A percentile compares a stretch with the other conserved stretches of the same genome.
Evolutionary conservation across 2,113 vertebrate species (phyloP).

Genomic region (Oxyura jamaicensis): DNA sequence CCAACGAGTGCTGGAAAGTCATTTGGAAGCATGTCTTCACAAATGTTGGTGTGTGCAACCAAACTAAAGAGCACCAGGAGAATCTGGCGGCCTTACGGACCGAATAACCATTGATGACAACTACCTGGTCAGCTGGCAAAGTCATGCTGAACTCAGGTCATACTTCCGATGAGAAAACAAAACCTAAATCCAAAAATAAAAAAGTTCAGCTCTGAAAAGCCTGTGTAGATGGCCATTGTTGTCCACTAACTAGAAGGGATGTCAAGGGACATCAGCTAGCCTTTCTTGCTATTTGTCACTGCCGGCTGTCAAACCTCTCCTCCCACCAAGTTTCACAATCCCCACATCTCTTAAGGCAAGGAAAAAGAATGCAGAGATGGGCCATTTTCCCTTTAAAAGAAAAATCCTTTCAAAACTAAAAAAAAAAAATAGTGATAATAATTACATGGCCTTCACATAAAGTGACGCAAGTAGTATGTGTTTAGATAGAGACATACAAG

Average conservation of each 20-base stretch:
- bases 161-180: not conserved
- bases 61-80: not conserved
- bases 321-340: not conserved
- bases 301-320: not conserved
- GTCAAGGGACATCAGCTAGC: not conserved
- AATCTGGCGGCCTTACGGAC: not conserved
- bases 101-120: not conserved
- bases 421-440: not conserved
- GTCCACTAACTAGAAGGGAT: not conserved
- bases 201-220: slow-evolving; percentile 10
- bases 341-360: not conserved
- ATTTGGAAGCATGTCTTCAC: not conserved
- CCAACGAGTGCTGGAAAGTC: not conserved
- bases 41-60: not conserved
- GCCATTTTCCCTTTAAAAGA: slow-evolving; percentile 14
- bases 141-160: not conserved
- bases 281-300: not conserved
- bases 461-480: not conserved
- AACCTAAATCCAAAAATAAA: not conserved
- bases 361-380: not conserved
- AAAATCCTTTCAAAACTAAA: slow-evolving; percentile 28
- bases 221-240: not conserved
- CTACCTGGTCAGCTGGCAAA: not conserved
- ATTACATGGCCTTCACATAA: slow-evolving; percentile 9
- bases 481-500: not conserved